These are phyloP conservation scores for Phalacrocorax pelagicus DNA, from an alignment of 2,113 vertebrate genomes.

Conservation along the genomic window DNA sequence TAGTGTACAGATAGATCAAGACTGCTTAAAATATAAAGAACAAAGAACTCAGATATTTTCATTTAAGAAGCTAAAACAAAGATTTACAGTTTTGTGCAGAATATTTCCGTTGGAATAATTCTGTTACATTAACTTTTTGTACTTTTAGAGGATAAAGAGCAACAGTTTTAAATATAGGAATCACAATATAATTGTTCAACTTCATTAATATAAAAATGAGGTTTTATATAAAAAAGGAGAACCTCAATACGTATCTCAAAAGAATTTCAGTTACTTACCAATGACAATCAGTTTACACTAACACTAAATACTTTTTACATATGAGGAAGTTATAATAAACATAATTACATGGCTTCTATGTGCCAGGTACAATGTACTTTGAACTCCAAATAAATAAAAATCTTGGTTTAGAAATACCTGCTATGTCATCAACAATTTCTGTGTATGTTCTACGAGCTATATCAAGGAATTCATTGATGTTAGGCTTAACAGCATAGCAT, in stretches of 20 bases:
- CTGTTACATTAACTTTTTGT: not conserved
- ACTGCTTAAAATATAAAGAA: not conserved
- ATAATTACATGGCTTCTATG: not conserved
- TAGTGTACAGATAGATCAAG: not conserved
- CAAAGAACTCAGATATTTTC: not conserved
- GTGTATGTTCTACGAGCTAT: slow-evolving; percentile 92
- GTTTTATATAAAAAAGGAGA: not conserved
- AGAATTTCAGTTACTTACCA: not conserved
- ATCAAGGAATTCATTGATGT: slow-evolving; percentile 94
- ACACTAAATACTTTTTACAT: not conserved
- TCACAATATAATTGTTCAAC: not conserved
- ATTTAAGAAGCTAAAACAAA: not conserved
- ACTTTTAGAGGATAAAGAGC: not conserved
- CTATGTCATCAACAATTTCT: slow-evolving; percentile 96
- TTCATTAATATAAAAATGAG: not conserved
- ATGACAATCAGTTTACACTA: not conserved
- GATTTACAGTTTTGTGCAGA: not conserved
- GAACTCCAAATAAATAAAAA: not conserved
- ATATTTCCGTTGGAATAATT: not conserved
- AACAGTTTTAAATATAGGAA: not conserved
- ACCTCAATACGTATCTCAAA: not conserved
- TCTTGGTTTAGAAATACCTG: slow-evolving; percentile 77
- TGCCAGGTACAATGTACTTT: not conserved
- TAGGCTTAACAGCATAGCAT: slow-evolving; percentile 93
- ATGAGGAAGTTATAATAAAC: not conserved